phyloP scores from a whole-genome alignment of 2,888 invertebrate species.

The Drosophila borealis region DNA sequence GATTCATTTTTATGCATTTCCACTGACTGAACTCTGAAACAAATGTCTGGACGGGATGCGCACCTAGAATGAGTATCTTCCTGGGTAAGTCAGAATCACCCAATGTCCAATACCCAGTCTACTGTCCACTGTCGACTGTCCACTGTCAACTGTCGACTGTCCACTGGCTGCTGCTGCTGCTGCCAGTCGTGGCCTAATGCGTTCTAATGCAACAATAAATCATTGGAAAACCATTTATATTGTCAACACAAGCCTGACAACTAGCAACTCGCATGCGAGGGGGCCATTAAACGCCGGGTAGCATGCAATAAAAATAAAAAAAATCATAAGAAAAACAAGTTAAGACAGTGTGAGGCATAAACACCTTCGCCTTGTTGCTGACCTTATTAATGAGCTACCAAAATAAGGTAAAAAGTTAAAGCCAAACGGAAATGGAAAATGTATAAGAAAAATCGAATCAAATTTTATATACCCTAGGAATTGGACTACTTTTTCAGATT shows the following conservation, averaged over 20 bases:
- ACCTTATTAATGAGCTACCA: conserved; percentile 46
- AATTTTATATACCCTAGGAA: not conserved
- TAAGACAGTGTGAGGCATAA: conserved; percentile 63
- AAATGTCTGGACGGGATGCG: conserved; percentile 49
- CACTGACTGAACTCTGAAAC: conserved; percentile 70
- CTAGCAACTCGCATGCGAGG: conserved; percentile 50
- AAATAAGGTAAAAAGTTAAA: conserved; percentile 37
- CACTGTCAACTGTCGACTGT: not conserved
- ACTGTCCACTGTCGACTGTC: not conserved
- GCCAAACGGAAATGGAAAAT: conserved; percentile 2
- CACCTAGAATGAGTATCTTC: not conserved
- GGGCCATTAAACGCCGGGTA: conserved; percentile 64
- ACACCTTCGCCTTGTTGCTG: conserved; percentile 61
- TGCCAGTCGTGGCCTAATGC: conserved; percentile 60
- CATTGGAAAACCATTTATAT: conserved; percentile 83
- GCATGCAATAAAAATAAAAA: conserved; percentile 61
- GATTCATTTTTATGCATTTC: conserved; percentile 78
- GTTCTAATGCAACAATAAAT: conserved; percentile 83
- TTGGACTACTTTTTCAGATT: not conserved
- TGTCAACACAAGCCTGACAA: conserved; percentile 79
- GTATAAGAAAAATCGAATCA: not conserved
- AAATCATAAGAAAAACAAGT: conserved; percentile 39
- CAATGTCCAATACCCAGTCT: not conserved
- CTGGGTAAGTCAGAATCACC: conserved; percentile 9
- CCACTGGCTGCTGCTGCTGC: conserved; percentile 13